Base-by-base conservation (phyloP, 2,888 invertebrate species). In the Heliconius aoede region DNA sequence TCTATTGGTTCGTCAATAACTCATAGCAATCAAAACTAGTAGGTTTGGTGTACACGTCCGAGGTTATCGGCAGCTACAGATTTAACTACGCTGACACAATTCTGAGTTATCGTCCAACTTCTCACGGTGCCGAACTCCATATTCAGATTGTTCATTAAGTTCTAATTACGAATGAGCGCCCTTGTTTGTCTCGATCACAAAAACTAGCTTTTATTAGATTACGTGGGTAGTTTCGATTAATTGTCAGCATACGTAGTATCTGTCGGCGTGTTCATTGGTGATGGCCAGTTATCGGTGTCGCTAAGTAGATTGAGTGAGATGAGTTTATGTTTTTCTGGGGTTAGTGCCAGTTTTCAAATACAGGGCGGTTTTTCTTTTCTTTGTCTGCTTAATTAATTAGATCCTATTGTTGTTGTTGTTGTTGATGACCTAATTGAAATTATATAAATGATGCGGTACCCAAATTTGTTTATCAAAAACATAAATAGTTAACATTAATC, bases 1-100 rank as follows among this genome's bases (percentile, higher is more conserved):
- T 71, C 80, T n/a, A 81, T 81, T 91, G 93, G 93, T 88, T 87
- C 74, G 81, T 88, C 87, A 87, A 86, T 87, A 88, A 87, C 84
- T 88, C 88, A 86, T 88, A 87, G 89, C 88, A 90, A 90, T 91
- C 90, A 88, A 89, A 91, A 90, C 91, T 90, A 89, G 91, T 89
- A 89, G 87, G 88, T 88, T 87, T 86, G 83, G 81, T 84, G 84
- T 82, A 88, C 89, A 88, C 88, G 89, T 87, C 89, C 84, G 83
- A 88, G 86, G 89, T 93, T 92, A 94, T 94, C 94, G 91, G 90
- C 92, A 92, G 93, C 92, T 85, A 93, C 90, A 91, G 90, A 91
- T 94, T 94, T 94, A 94, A 94, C 94, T 94, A 94, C 93, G 89
- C 85, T 92, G 94, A 94, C 94, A 94, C 94, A 93, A 93, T 92